Evolutionary conservation across 2,113 vertebrate species (phyloP).

Genomic region (Rissa tridactyla): DNA sequence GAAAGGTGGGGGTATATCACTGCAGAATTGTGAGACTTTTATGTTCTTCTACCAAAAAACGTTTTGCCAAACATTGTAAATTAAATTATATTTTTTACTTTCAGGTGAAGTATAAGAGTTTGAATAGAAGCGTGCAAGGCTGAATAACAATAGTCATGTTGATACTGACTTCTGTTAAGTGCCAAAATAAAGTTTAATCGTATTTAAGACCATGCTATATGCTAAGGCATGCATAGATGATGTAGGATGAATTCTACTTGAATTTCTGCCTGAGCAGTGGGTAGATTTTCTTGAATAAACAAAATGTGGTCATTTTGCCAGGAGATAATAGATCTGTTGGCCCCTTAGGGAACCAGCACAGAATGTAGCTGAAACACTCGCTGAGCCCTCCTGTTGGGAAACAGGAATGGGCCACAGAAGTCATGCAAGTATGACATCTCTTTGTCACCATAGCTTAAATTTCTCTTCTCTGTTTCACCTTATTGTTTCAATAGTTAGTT

Average conservation of each 20-base stretch:
- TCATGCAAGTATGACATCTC: not conserved
- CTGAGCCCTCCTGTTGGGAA: not conserved
- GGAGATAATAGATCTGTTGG: not conserved
- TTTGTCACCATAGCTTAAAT: not conserved
- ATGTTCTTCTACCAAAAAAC: not conserved
- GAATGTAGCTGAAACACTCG: not conserved
- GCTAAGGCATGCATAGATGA: not conserved
- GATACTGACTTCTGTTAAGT: not conserved
- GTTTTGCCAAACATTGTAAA: not conserved
- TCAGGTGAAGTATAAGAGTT: not conserved
- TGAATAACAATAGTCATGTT: not conserved
- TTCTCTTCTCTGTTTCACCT: not conserved
- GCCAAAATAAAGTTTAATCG: not conserved
- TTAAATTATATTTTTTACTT: slow-evolving; percentile 8
- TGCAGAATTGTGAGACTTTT: not conserved
- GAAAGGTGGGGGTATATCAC: not conserved
- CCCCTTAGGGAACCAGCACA: not conserved
- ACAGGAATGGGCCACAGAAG: not conserved
- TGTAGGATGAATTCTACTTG: not conserved
- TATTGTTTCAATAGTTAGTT: not conserved
- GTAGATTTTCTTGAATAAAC: not conserved
- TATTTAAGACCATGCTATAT: not conserved
- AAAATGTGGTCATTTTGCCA: not conserved
- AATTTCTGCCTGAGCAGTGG: not conserved
- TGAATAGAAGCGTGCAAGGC: not conserved